Evolutionary conservation across 2,797 vertebrate genomes (phyloP), one percentile per base, ranked within the genome.

Genomic region (Sebastes minor): DNA sequence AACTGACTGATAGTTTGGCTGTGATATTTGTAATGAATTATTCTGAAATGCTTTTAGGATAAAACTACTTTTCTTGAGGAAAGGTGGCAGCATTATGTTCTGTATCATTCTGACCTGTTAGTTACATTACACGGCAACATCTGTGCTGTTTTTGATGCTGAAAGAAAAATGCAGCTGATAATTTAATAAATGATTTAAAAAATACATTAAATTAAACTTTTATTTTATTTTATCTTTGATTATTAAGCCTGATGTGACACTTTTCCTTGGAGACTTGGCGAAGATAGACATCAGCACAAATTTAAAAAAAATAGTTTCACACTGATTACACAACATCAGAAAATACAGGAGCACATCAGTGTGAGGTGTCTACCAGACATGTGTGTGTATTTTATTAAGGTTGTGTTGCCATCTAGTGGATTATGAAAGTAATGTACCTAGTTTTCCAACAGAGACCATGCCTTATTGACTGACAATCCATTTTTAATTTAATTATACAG

Each of bases 331-430:
- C 16, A 82, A 27, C 32, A 55, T 9, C 1, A 35, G 46, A 62
- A 57, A 57, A 52, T 9, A 77, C 33, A 60, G n/a, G 3, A 57
- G 49, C 8, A 27, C 9, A 18, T 49, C 12, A 38, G 13, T 11
- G 18, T 3, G 2, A 70, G 2, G 12, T 11, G 28, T 23, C 20
- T 1, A 16, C 30, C 5, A 20, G 8, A 49, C 23, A 0, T 9
- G 11, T 23, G 4, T 53, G 3, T 67, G n/a, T 6, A 28, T 23
- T 59, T 8, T 13, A 28, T 23, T 71, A 6, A 6, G 56, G 10
- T 49, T 4, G 22, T 71, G 42, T 42, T 73, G 88, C 91, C 94
- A 92, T 83, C 94, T 94, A 80, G 86, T 80, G 90, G 91, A 42
- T 10, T 0, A 22, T 3, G 28, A 38, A 55, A 13, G 62, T 63